These are phyloP conservation scores for Darevskia mixta DNA, from an alignment of 2,797 vertebrate genomes.

Conservation along the genomic window DNA sequence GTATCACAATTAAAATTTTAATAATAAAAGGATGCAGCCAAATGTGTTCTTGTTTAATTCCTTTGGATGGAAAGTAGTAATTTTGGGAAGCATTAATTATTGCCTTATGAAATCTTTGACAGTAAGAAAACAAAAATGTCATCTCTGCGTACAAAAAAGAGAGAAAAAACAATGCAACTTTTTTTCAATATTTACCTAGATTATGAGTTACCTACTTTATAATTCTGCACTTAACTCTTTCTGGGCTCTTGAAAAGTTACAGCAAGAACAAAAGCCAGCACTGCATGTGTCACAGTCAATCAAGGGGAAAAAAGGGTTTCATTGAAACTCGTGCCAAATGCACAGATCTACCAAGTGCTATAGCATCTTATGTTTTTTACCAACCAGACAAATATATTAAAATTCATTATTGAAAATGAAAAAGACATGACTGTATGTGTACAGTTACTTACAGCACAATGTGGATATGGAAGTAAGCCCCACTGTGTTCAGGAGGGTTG, in stretches of 20 bases:
- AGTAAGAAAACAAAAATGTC: not conserved
- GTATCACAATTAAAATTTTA: not conserved
- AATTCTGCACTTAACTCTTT: not conserved
- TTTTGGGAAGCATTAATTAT: not conserved
- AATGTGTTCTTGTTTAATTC: not conserved
- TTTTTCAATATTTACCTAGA: not conserved
- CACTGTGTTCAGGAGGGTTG: no score
- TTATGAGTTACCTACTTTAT: not conserved
- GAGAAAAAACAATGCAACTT: not conserved
- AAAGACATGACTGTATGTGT: constrained; percentile 57
- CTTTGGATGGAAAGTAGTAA: not conserved
- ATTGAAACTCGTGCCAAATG: constrained; percentile 43
- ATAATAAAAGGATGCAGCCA: not conserved
- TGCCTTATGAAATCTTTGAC: not conserved
- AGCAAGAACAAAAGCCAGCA: not conserved
- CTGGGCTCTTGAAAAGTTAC: not conserved
- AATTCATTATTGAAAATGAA: constrained; percentile 57
- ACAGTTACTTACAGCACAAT: constrained; percentile 45
- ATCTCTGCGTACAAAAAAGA: not conserved
- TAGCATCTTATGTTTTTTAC: constrained; percentile 47
- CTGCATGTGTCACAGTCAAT: not conserved
- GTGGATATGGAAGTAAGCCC: not conserved
- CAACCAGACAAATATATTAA: constrained; percentile 56
- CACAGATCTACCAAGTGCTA: constrained; percentile 11
- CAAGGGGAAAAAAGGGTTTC: not conserved